Conservation (phyloP, 2,797 vertebrate species). For the Anabas testudineus region DNA sequence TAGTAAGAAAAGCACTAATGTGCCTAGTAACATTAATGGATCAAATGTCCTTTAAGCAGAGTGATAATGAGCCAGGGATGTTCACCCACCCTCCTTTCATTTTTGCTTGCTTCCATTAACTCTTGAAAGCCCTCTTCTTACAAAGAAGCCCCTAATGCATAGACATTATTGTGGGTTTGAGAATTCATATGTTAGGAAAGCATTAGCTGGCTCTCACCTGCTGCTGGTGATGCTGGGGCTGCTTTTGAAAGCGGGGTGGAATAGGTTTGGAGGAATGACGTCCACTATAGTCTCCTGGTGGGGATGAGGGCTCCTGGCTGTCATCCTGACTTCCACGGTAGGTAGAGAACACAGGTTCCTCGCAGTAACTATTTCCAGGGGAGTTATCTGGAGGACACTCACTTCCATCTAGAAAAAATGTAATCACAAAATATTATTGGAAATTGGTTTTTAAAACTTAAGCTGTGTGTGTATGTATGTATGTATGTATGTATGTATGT, state of each 20-base stretch:
- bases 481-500: not conserved
- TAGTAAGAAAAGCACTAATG: not conserved
- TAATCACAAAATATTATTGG: not conserved
- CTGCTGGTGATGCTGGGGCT: conserved; percentile 71
- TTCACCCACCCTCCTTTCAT: not conserved
- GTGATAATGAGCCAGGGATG: no score
- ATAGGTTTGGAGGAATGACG: conserved; percentile 88
- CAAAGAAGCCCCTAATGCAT: conserved; percentile 15
- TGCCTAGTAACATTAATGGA: not conserved
- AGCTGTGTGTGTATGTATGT: not conserved
- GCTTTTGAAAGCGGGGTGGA: conserved; percentile 94
- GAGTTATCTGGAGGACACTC: conserved; percentile 84
- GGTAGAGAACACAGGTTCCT: conserved; percentile 73
- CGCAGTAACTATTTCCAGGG: conserved; percentile 83
- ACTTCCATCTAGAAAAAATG: conserved; percentile 53
- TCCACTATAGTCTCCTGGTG: conserved; percentile 89
- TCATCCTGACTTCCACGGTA: conserved; percentile 89
- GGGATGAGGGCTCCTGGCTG: conserved; percentile 85
- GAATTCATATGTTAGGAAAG: no score
- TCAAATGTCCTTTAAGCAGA: no score
- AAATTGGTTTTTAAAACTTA: not conserved
- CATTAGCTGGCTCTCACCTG: conserved; percentile 68
- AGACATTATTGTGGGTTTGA: no score
- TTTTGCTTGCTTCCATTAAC: conserved; percentile 3
- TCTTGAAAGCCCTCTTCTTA: conserved; percentile 6